phyloP scores from a whole-genome alignment of 2,888 invertebrate species.

The Furcula furcula region DNA sequence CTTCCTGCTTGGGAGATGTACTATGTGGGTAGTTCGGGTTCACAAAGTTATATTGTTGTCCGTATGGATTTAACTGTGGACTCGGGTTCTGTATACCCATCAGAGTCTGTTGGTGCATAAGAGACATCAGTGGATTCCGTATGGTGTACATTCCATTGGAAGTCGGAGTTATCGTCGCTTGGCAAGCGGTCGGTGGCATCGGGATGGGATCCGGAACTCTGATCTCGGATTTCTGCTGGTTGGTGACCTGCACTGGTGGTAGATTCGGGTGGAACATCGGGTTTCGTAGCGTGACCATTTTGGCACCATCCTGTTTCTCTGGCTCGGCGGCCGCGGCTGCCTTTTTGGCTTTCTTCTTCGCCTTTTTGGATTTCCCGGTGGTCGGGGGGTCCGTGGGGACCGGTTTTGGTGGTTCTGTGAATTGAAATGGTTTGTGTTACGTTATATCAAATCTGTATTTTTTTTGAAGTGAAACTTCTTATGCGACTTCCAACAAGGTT shows the following conservation, averaged over 20 bases:
- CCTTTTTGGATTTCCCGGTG: constrained; percentile 61
- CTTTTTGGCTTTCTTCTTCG: constrained; percentile 75
- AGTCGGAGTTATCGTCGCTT: constrained; percentile 75
- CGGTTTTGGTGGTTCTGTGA: constrained; percentile 60
- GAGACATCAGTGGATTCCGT: constrained; percentile 85
- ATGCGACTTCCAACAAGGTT: too few species aligned
- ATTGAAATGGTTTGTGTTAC: constrained; percentile 5
- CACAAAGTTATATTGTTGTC: constrained; percentile 52
- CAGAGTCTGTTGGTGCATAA: constrained; percentile 70
- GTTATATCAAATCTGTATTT: neutral
- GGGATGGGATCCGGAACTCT: constrained; percentile 72
- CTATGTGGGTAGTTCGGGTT: constrained; percentile 51
- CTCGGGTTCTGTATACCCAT: constrained; percentile 49
- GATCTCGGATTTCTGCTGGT: constrained; percentile 52
- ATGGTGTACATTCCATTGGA: constrained; percentile 91
- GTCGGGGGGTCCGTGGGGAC: constrained; percentile 47
- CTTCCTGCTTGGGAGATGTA: constrained; percentile 47
- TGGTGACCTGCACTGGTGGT: constrained; percentile 59
- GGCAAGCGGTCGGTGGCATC: constrained; percentile 72
- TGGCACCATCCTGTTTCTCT: constrained; percentile 67
- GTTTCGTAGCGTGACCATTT: constrained; percentile 89
- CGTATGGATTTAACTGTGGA: constrained; percentile 47
- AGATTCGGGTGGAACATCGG: constrained; percentile 87
- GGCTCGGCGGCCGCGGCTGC: constrained; percentile 59
- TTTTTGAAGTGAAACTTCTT: too few species aligned